Conservation (phyloP, 2,888 invertebrate species). For the Pilophorus perplexus region DNA sequence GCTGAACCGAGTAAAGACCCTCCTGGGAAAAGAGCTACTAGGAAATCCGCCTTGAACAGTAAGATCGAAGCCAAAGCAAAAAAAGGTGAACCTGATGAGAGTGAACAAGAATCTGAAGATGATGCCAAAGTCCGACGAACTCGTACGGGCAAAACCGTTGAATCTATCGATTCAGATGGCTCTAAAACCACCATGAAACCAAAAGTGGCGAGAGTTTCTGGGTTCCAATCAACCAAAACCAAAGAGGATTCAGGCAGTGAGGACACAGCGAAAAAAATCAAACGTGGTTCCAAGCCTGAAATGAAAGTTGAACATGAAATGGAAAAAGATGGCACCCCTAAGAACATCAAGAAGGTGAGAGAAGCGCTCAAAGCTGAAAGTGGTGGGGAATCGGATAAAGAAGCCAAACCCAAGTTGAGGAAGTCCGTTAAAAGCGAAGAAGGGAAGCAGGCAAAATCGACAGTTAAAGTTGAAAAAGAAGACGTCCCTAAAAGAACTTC, state of each 20-base stretch:
- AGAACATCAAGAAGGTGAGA: neutral
- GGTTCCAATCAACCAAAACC: neutral
- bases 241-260: slow-evolving; percentile 4
- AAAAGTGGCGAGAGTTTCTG: too few relatives aligned
- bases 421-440: too few relatives aligned
- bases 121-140: neutral
- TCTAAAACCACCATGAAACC: too few relatives aligned
- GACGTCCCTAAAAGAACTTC: too few relatives aligned
- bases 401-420: neutral
- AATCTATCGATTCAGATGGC: neutral
- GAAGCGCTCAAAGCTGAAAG: neutral
- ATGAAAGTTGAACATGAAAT: neutral
- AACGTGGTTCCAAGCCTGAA: neutral
- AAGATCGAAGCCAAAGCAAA: neutral
- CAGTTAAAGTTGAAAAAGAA: too few relatives aligned
- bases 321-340: slow-evolving; percentile 2
- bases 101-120: neutral
- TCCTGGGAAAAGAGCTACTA: slow-evolving; percentile 16
- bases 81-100: neutral
- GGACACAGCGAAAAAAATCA: neutral
- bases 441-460: too few relatives aligned
- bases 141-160: neutral
- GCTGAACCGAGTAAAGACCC: neutral
- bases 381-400: slow-evolving; percentile 13
- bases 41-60: neutral